phyloP scores from a whole-genome alignment of 1,140 invertebrate species.

The Drosophila triauraria region DNA sequence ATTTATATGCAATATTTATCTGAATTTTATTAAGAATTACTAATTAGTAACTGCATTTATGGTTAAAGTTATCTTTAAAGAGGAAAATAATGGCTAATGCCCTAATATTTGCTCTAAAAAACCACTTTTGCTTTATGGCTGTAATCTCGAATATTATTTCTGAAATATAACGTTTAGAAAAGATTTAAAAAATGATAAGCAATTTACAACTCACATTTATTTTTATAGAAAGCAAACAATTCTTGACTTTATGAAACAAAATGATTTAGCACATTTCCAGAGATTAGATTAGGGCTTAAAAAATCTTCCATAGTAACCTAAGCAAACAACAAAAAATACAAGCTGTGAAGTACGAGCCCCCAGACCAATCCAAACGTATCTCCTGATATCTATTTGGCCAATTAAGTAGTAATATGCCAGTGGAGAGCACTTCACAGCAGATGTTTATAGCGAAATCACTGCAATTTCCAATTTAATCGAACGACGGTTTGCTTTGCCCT shows the following conservation, averaged over 20 bases:
- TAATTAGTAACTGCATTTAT: background rate
- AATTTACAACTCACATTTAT: too few relatives aligned
- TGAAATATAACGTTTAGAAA: background rate
- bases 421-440: conserved; percentile 8
- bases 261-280: conserved; percentile 6
- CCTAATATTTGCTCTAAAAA: conserved; percentile 1
- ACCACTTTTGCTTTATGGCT: background rate
- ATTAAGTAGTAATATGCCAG: conserved; percentile 21
- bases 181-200: background rate
- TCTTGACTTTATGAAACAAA: background rate
- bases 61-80: background rate
- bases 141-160: too few relatives aligned
- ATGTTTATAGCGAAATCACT: conserved; percentile 7
- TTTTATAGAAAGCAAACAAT: background rate
- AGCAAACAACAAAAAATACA: conserved; percentile 13
- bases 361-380: background rate
- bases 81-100: background rate
- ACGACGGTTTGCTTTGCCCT: conserved; percentile 28
- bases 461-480: conserved; percentile 10
- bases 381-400: conserved; percentile 21
- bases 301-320: conserved; percentile 30
- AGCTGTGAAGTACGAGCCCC: conserved; percentile 23
- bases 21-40: background rate
- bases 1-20: background rate
- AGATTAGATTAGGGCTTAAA: conserved; percentile 16